Conservation (phyloP, 1,140 invertebrate genomes). For the Drosophila repletoides region DNA sequence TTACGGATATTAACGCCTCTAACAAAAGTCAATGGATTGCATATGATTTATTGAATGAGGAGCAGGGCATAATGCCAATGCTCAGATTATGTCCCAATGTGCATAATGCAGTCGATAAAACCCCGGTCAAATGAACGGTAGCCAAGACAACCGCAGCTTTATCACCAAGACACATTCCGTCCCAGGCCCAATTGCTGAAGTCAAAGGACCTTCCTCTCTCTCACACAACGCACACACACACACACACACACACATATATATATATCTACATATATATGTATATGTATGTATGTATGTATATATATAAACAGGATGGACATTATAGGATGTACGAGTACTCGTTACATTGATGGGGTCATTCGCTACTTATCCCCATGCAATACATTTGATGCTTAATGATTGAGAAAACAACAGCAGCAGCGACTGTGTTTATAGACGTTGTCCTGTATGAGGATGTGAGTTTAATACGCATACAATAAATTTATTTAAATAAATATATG, state of each 20-base stretch:
- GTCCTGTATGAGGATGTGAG: too few relatives aligned
- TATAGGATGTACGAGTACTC: neutral
- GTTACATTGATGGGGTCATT: slow-evolving; percentile 9
- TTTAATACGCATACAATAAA: neutral
- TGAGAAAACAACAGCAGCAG: slow-evolving; percentile 49
- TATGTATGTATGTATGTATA: neutral
- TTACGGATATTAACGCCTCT: slow-evolving; percentile 32
- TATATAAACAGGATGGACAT: neutral
- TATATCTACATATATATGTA: neutral
- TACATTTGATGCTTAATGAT: slow-evolving; percentile 63
- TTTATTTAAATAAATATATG: neutral
- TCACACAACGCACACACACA: neutral
- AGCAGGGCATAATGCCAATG: slow-evolving; percentile 18
- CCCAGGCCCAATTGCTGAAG: too few relatives aligned
- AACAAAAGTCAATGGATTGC: slow-evolving; percentile 47
- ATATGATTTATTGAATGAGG: slow-evolving; percentile 28
- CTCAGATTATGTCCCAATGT: slow-evolving; percentile 29
- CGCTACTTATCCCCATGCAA: slow-evolving; percentile 30
- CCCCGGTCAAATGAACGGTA: slow-evolving; percentile 6
- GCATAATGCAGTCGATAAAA: slow-evolving; percentile 49
- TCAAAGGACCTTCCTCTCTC: neutral
- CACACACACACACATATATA: neutral
- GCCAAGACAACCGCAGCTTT: slow-evolving; percentile 40
- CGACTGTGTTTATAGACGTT: too few relatives aligned
- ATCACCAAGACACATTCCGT: slow-evolving; percentile 25